phyloP scores from a whole-genome alignment of 2,888 invertebrate genomes.

The Subacronicta megacephala region DNA sequence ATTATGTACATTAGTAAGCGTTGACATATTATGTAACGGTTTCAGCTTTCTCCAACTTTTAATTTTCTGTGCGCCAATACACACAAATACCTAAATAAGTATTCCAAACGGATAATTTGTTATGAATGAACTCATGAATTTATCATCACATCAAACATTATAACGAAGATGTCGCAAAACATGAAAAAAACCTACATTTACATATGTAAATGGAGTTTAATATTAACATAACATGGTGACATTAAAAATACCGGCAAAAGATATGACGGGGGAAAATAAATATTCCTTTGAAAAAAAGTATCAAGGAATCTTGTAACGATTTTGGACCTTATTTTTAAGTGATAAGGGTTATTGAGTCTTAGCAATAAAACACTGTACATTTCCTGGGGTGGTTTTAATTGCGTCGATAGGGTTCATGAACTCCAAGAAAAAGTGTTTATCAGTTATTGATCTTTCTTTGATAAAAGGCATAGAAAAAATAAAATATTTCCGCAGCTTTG shows the following conservation, averaged over 20 bases:
- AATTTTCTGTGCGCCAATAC: too few relatives aligned
- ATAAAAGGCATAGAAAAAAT: conserved; percentile 9
- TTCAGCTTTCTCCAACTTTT: too few relatives aligned
- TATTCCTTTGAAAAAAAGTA: conserved; percentile 6
- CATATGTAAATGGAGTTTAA: conserved; percentile 3
- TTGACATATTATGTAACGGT: too few relatives aligned
- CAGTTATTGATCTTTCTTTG: conserved; percentile 29
- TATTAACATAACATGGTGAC: conserved; percentile 10
- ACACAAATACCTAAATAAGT: too few relatives aligned
- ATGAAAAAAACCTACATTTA: not conserved
- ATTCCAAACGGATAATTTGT: not conserved
- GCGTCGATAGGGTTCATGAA: conserved; percentile 17
- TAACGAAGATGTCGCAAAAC: not conserved
- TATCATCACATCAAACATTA: not conserved
- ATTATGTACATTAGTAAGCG: too few relatives aligned
- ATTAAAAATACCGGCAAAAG: conserved; percentile 18
- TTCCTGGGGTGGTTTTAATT: conserved; percentile 31
- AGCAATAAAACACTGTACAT: conserved; percentile 9
- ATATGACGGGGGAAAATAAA: conserved; percentile 12
- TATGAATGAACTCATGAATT: not conserved
- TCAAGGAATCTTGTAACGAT: conserved; percentile 1
- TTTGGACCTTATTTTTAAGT: not conserved
- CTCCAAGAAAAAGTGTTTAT: conserved; percentile 5
- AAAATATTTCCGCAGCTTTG: conserved; percentile 17
- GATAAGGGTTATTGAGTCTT: conserved; percentile 12